Evolutionary conservation across 2,113 vertebrate species (phyloP).

Genomic region (Mixornis gularis): DNA sequence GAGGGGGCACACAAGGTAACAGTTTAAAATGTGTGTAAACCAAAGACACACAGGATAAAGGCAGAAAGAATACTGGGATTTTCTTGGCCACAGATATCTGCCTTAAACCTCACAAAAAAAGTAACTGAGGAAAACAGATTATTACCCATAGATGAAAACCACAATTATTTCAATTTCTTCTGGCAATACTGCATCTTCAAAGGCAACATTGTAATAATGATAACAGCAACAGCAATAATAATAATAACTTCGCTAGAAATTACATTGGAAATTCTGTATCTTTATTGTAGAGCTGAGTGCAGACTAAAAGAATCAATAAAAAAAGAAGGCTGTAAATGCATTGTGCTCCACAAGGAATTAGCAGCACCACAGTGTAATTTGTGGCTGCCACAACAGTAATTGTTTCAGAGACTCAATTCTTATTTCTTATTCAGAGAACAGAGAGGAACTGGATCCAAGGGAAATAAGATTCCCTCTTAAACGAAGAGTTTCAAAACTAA

Average conservation of each 20-base stretch:
- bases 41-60: background rate
- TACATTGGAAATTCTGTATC: background rate
- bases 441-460: background rate
- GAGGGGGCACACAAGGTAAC: background rate
- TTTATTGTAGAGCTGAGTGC: background rate
- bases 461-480: slow-evolving; percentile 25
- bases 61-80: background rate
- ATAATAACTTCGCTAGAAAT: background rate
- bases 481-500: background rate
- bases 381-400: background rate
- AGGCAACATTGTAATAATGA: background rate
- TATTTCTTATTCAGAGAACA: background rate
- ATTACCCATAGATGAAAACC: background rate
- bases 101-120: background rate
- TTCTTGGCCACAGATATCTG: background rate
- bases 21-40: background rate
- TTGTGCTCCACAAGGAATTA: background rate
- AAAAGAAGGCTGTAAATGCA: background rate
- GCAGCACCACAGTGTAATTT: background rate
- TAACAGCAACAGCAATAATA: background rate
- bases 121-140: background rate
- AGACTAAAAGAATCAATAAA: slow-evolving; percentile 1
- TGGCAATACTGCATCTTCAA: background rate
- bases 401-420: background rate
- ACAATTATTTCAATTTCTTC: background rate